Percentiles rank a stretch among this genome's conserved stretches.
phyloP scores from a whole-genome alignment of 2,888 invertebrate genomes.

The Selenia dentaria region DNA sequence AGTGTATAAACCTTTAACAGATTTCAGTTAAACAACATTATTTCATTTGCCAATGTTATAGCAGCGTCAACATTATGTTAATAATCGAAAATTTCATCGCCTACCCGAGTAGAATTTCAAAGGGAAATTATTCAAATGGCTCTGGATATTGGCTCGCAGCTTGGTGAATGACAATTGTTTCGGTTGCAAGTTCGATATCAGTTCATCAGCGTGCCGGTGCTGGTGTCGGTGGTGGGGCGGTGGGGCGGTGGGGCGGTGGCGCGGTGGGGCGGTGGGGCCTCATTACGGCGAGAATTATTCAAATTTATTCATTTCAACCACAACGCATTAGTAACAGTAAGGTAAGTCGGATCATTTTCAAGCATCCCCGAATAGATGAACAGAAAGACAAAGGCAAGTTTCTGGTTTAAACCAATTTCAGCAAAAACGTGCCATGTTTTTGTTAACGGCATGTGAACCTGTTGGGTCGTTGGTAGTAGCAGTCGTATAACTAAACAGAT shows the following conservation, averaged over 20 bases:
- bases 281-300: conserved; percentile 60
- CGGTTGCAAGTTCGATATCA: conserved; percentile 54
- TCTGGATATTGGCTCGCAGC: conserved; percentile 44
- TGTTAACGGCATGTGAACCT: neutral
- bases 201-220: conserved; percentile 51
- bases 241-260: no score
- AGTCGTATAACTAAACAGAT: no score
- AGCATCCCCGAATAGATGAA: no score
- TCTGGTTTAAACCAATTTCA: neutral
- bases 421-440: neutral
- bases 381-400: no score
- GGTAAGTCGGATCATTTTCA: neutral
- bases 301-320: conserved; percentile 63
- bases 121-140: conserved; percentile 49
- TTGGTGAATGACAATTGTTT: conserved; percentile 59
- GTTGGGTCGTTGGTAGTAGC: neutral
- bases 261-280: conserved; percentile 45
- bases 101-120: conserved; percentile 9
- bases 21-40: no score
- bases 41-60: no score
- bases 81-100: conserved; percentile 8
- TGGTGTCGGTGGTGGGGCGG: conserved; percentile 23
- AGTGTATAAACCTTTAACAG: no score
- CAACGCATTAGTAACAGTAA: conserved; percentile 31
- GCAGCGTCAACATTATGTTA: conserved; percentile 1